These are phyloP conservation scores for Holocentrus rufus DNA, from an alignment of 2,797 vertebrate genomes.

Conservation along the genomic window DNA sequence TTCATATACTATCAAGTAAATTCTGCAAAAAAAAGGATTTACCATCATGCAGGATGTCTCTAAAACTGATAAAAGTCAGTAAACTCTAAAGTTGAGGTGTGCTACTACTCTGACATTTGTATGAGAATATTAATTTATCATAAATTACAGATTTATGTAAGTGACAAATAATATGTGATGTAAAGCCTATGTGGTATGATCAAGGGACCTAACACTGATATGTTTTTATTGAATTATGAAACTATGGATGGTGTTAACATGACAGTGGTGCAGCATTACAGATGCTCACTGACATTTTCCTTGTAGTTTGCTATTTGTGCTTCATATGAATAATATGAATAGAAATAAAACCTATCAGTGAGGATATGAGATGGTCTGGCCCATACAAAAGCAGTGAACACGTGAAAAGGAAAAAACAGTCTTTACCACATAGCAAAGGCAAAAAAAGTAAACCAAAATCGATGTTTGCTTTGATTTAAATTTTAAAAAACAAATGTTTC, in stretches of 20 bases:
- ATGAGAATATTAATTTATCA: neutral
- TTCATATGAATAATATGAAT: slow-evolving; percentile 36
- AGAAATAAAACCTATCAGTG: slow-evolving; percentile 16
- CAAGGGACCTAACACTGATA: neutral
- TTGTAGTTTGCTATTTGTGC: neutral
- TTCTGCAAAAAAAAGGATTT: neutral
- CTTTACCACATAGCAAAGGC: neutral
- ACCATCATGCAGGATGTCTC: neutral
- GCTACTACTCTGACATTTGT: neutral
- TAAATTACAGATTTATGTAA: neutral
- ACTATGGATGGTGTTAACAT: neutral
- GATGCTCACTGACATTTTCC: neutral
- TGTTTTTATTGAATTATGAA: neutral
- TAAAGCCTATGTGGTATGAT: neutral
- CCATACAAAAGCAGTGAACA: neutral
- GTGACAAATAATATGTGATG: neutral
- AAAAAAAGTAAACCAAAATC: too few species aligned
- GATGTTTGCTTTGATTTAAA: too few species aligned
- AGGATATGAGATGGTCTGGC: neutral
- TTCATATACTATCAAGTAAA: neutral
- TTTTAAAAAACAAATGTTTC: too few species aligned
- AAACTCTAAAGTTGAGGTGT: neutral
- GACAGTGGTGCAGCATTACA: neutral
- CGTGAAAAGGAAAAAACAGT: neutral
- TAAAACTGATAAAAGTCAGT: neutral